Percentiles rank a stretch among this genome's conserved stretches.
These are phyloP conservation scores for Synanthedon andrenaeformis DNA, from an alignment of 2,888 invertebrate genomes.

Conservation along the genomic window DNA sequence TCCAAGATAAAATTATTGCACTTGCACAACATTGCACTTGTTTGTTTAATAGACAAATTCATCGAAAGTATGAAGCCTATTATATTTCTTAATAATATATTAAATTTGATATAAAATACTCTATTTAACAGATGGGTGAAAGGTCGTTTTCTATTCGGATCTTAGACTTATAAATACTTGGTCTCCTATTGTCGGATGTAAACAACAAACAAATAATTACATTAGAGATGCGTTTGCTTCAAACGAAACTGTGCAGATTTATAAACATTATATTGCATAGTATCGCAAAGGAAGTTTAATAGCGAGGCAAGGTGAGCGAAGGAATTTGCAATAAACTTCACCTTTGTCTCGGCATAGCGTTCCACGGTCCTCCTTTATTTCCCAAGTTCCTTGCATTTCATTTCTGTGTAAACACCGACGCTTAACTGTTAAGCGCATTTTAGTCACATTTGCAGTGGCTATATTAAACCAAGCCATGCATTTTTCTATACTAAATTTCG, in stretches of 20 bases:
- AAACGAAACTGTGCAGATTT: constrained; percentile 9
- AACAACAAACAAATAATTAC: background rate
- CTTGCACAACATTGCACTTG: too few relatives aligned
- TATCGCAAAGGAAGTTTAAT: constrained; percentile 47
- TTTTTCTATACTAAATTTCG: too few relatives aligned
- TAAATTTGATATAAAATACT: too few relatives aligned
- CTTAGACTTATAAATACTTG: too few relatives aligned
- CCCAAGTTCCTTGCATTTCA: constrained; percentile 56
- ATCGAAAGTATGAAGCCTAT: too few relatives aligned
- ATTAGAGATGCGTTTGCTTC: background rate
- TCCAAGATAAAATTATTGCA: too few relatives aligned
- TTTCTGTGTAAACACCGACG: constrained; percentile 28
- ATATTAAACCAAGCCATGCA: too few relatives aligned
- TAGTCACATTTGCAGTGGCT: background rate
- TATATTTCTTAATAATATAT: too few relatives aligned
- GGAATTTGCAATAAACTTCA: constrained; percentile 65
- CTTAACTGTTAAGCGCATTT: background rate
- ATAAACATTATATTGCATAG: constrained; percentile 26
- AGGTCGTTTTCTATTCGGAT: too few relatives aligned
- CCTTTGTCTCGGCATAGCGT: constrained; percentile 48
- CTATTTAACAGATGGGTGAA: too few relatives aligned
- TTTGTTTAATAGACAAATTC: too few relatives aligned
- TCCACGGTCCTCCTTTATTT: constrained; percentile 36
- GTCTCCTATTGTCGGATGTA: too few relatives aligned
- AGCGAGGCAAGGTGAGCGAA: constrained; percentile 48